phyloP scores from a whole-genome alignment of 1,140 invertebrate genomes.

The Papilio glaucus region DNA sequence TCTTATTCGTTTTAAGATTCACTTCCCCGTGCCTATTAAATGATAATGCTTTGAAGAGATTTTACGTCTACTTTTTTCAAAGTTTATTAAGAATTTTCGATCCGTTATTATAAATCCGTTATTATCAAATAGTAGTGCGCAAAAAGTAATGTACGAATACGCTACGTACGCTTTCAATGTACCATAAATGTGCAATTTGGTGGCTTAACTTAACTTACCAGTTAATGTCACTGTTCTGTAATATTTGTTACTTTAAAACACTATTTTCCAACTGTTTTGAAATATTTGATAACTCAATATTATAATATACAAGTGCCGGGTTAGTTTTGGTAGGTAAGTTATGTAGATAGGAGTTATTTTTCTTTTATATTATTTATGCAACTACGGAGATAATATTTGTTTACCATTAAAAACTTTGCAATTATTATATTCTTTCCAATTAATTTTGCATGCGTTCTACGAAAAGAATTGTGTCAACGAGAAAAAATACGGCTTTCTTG shows the following conservation, averaged over 20 bases:
- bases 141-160: not conserved
- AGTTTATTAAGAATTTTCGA: not conserved
- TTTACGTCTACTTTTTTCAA: not conserved
- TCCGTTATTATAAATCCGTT: not conserved
- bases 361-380: not conserved
- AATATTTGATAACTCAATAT: too few relatives aligned
- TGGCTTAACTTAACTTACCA: too few relatives aligned
- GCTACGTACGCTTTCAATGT: too few relatives aligned
- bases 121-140: not conserved
- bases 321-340: too few relatives aligned
- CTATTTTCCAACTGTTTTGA: too few relatives aligned
- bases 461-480: slow-evolving; percentile 19
- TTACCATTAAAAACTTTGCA: too few relatives aligned
- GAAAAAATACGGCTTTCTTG: not conserved
- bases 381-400: not conserved
- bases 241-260: too few relatives aligned
- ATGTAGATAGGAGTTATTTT: not conserved
- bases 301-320: too few relatives aligned
- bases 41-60: slow-evolving; percentile 5
- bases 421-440: not conserved
- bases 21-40: slow-evolving; percentile 5
- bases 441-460: not conserved
- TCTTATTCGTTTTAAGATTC: slow-evolving; percentile 17
- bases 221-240: too few relatives aligned
- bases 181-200: not conserved